Evolutionary conservation across 2,888 invertebrate genomes (phyloP), one percentile per base, ranked within the genome.

Genomic region (Synergus laeviventris): DNA sequence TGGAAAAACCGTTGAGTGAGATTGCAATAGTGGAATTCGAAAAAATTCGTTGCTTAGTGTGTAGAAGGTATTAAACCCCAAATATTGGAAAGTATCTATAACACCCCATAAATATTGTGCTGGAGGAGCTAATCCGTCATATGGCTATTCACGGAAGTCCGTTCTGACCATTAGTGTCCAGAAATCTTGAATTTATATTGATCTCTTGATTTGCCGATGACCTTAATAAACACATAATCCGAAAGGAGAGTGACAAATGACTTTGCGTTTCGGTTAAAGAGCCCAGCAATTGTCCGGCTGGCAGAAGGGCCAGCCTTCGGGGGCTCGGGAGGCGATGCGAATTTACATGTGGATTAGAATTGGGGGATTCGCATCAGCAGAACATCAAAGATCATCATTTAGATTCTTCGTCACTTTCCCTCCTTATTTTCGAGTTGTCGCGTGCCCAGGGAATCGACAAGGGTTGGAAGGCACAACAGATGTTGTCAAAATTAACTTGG

Each of bases 381-480:
- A 24, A 31, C 45, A n/a, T 70, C 66, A 70, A 70, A 49, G 31
- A 31, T 31, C 49, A 36, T 70, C 18, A 12, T 66, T 18, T 18
- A n/a, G 38, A 12, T 38, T 36, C 31, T 21, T 56, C 21, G 12
- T 2, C 62, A 8, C 8, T n/a, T 9, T n/a, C 11, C 49, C 31
- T 31, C 31, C 12, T 16, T 24, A n/a, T 42, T 21, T 21, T 39
- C 42, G 21, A 14, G 42, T 39, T 36, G 70, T 70, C 70, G 70
- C 70, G 49, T 49, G 70, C 42, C 21, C 64, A 59, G 12, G 24
- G 24, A 59, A 59, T 39, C 49, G 31, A 70, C 11, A 70, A 70
- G 70, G 70, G 70, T 70, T 49, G 31, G 70, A 9, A 49, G 49
- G 31, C 11, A 66, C n/a, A 54, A 70, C 70, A 70, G 70, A 70